Conservation (phyloP, 2,113 vertebrate genomes). For the Acrocephalus arundinaceus region DNA sequence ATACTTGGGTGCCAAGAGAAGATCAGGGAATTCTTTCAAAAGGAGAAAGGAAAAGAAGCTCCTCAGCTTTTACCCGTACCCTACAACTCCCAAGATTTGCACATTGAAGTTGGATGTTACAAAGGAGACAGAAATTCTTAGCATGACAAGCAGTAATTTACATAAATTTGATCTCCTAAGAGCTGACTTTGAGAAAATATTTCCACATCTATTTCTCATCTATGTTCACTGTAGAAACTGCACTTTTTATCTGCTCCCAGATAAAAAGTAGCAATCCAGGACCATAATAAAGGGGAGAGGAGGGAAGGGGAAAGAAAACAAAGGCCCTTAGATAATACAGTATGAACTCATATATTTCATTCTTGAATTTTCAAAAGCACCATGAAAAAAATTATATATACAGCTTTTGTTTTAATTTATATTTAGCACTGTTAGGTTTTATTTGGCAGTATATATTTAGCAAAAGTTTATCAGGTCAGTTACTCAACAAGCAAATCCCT, state of each 20-base stretch:
- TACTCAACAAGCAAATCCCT: slow-evolving; percentile 25
- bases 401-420: background rate
- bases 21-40: background rate
- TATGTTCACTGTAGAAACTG: background rate
- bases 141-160: background rate
- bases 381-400: background rate
- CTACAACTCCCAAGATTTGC: background rate
- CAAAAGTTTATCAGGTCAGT: background rate
- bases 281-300: background rate
- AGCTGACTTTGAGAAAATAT: background rate
- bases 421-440: background rate
- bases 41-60: background rate
- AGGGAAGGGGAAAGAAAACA: background rate
- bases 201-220: background rate
- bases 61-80: background rate
- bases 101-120: background rate
- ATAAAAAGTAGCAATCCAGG: background rate
- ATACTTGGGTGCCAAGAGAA: background rate
- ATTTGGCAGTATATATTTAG: background rate
- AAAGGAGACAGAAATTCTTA: background rate
- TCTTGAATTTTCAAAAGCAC: background rate
- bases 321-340: background rate
- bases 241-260: background rate
- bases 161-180: background rate
- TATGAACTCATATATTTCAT: background rate